A percentile compares a stretch with the other conserved stretches of the same genome.
phyloP scores from a whole-genome alignment of 2,888 invertebrate genomes.

The Tryphoninae sp. region DNA sequence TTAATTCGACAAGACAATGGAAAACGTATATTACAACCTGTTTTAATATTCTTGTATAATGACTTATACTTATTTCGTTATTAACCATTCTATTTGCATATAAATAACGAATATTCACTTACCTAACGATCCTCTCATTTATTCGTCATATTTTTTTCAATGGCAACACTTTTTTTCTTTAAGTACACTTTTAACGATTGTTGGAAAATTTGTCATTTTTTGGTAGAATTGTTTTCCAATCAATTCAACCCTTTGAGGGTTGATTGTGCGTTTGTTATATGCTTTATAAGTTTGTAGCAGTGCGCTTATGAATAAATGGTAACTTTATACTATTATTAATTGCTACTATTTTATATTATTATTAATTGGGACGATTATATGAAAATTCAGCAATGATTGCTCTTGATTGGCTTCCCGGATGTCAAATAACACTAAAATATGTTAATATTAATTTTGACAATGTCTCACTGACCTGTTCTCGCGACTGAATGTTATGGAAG shows the following conservation, averaged over 20 bases:
- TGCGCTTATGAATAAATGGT: neutral
- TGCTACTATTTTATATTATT: neutral
- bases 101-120: conserved; percentile 14
- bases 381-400: neutral
- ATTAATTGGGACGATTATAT: neutral
- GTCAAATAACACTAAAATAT: neutral
- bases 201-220: neutral
- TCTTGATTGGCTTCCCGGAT: no score
- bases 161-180: neutral
- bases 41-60: neutral
- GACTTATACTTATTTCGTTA: neutral
- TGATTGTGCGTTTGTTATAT: no score
- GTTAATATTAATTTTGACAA: neutral
- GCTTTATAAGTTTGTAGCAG: neutral
- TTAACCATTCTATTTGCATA: neutral
- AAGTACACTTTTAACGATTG: neutral
- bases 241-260: no score
- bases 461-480: conserved; percentile 87
- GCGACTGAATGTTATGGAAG: conserved; percentile 87
- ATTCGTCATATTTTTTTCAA: conserved; percentile 7
- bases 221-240: neutral
- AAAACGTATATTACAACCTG: neutral
- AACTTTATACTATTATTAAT: neutral
- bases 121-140: conserved; percentile 25
- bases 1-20: neutral